A percentile compares a stretch with the other conserved stretches of the same genome.
phyloP scores from a whole-genome alignment of 37 sponge, comb jelly and placozoan genomes.

The Spongilla lacustris region DNA sequence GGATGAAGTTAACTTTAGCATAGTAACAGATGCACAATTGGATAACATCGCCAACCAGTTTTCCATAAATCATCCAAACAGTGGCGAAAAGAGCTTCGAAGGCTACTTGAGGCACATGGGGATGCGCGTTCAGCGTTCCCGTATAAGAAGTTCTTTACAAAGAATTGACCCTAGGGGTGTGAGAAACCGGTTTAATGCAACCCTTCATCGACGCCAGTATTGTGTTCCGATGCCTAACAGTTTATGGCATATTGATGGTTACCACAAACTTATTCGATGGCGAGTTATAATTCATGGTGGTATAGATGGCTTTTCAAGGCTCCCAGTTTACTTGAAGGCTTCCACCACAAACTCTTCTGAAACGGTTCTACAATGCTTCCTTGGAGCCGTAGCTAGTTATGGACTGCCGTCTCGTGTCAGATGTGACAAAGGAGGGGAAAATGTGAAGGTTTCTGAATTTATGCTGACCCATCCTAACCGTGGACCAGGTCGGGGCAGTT shows the following conservation, averaged over 20 bases:
- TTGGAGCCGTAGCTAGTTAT: background rate
- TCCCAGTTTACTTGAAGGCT: constrained; percentile 33
- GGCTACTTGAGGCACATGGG: background rate
- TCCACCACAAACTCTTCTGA: constrained; percentile 25
- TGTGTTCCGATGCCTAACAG: constrained; percentile 22
- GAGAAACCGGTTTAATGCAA: background rate
- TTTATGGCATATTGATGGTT: constrained; percentile 54
- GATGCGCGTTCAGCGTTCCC: background rate
- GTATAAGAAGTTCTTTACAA: constrained; percentile 12
- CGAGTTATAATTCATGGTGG: constrained; percentile 63
- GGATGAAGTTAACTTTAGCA: background rate
- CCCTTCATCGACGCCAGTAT: constrained; percentile 21
- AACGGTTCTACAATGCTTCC: background rate
- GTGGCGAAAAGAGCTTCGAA: constrained; percentile 2
- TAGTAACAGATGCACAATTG: background rate
- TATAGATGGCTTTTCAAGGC: constrained; percentile 56
- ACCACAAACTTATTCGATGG: constrained; percentile 34
- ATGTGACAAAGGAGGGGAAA: background rate
- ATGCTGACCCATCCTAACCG: constrained; percentile 59
- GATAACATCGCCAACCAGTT: background rate
- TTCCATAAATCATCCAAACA: background rate
- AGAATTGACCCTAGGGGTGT: constrained; percentile 30
- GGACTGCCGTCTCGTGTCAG: background rate
- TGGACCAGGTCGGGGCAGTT: constrained; percentile 53
- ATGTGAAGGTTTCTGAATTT: constrained; percentile 40